A percentile compares a stretch with the other conserved stretches of the same genome.
Conservation (phyloP, 2,888 invertebrate genomes). For the Ectemnius lituratus region DNA sequence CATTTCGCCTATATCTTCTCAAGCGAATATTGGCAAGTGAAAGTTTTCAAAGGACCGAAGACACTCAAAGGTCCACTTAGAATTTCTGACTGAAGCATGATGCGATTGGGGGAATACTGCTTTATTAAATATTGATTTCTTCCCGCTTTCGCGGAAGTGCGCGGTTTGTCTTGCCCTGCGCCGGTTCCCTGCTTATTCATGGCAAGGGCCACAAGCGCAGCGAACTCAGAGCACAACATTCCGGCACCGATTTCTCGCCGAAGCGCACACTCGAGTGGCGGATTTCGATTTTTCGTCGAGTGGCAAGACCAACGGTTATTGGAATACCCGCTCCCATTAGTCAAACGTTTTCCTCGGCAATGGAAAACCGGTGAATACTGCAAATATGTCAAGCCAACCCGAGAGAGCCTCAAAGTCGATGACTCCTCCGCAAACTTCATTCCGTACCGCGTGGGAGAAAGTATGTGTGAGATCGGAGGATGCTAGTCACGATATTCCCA, state of each 20-base stretch:
- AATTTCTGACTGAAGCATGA: background rate
- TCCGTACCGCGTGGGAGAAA: slow-evolving; percentile 52
- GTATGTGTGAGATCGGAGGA: slow-evolving; percentile 54
- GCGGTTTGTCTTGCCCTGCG: background rate
- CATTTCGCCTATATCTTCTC: too few relatives aligned
- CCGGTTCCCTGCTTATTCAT: background rate
- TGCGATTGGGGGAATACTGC: background rate
- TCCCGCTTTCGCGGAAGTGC: background rate
- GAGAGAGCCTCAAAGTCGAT: slow-evolving; percentile 50
- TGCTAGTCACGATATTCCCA: slow-evolving; percentile 57
- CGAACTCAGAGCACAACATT: background rate
- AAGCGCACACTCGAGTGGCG: background rate
- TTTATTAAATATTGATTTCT: background rate
- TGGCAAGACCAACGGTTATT: background rate
- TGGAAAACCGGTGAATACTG: slow-evolving; percentile 42
- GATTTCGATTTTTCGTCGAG: slow-evolving; percentile 6
- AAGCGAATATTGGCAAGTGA: too few relatives aligned
- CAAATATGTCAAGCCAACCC: slow-evolving; percentile 41
- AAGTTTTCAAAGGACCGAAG: too few relatives aligned
- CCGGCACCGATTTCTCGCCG: too few relatives aligned
- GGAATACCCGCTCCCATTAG: slow-evolving; percentile 28
- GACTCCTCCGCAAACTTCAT: slow-evolving; percentile 59
- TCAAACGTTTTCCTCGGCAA: slow-evolving; percentile 42
- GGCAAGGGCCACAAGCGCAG: background rate
- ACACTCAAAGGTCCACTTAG: too few relatives aligned